Evolutionary conservation across 2,113 vertebrate species (phyloP).

Genomic region (Zosterops borbonicus): DNA sequence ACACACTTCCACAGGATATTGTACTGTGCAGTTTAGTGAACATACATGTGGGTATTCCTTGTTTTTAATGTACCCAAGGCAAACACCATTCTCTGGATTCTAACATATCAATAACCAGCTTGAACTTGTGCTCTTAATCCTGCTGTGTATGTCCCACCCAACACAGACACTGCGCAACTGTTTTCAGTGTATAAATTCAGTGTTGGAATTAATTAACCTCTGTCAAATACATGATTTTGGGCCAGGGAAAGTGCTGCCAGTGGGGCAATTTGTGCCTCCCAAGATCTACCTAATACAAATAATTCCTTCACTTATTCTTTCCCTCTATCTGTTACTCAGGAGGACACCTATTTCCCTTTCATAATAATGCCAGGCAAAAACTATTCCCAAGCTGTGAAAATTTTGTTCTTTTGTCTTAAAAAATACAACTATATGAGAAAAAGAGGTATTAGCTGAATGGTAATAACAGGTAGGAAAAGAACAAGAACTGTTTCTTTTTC

Average conservation of each 20-base stretch:
- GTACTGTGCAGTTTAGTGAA: neutral
- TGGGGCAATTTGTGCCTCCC: neutral
- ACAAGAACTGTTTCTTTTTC: neutral
- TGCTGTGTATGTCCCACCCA: neutral
- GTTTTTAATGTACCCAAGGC: neutral
- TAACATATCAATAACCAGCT: neutral
- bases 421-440: neutral
- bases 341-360: neutral
- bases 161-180: neutral
- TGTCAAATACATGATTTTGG: neutral
- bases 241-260: neutral
- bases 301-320: neutral
- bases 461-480: neutral
- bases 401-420: neutral
- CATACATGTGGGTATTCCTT: neutral
- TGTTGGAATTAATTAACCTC: neutral
- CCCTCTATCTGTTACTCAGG: neutral
- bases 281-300: accelerated
- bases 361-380: neutral
- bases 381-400: neutral
- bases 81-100: neutral
- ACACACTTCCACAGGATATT: conserved; percentile 14
- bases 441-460: neutral
- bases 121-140: neutral
- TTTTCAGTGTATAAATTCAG: neutral